These are phyloP conservation scores for Anguilla obscura DNA, from an alignment of 2,797 vertebrate species.

Conservation along the genomic window DNA sequence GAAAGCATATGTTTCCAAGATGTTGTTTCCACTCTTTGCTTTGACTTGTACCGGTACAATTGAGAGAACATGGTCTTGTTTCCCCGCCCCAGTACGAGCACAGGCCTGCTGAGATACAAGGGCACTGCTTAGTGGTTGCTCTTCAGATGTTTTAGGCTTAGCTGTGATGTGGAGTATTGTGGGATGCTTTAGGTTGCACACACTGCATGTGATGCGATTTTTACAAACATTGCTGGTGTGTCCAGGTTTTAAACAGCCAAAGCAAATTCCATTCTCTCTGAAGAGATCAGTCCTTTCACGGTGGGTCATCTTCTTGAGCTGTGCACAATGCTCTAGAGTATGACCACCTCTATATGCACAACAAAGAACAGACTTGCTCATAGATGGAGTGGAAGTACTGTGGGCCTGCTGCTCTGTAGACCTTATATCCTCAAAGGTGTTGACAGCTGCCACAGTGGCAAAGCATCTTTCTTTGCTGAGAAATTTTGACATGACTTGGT, in stretches of 20 bases:
- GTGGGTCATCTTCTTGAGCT: background rate
- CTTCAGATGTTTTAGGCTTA: background rate
- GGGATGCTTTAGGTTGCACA: conserved; percentile 11
- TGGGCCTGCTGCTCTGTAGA: background rate
- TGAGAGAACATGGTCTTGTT: background rate
- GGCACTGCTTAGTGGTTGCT: background rate
- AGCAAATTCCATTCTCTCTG: no score
- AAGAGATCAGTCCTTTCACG: background rate
- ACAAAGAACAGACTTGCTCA: background rate
- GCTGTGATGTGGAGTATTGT: background rate
- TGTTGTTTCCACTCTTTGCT: background rate
- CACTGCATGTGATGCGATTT: background rate
- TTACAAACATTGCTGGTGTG: background rate
- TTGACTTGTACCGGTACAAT: background rate
- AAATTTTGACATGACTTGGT: background rate
- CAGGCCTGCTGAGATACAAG: background rate
- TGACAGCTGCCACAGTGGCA: background rate
- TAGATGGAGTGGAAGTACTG: background rate
- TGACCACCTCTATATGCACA: background rate
- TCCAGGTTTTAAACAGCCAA: background rate
- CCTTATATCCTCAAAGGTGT: background rate
- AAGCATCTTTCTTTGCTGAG: background rate
- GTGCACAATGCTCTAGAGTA: background rate
- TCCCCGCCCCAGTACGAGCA: background rate
- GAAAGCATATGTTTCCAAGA: no score